Base-by-base conservation (phyloP, 2,888 invertebrate genomes). In the Serripes groenlandicus region DNA sequence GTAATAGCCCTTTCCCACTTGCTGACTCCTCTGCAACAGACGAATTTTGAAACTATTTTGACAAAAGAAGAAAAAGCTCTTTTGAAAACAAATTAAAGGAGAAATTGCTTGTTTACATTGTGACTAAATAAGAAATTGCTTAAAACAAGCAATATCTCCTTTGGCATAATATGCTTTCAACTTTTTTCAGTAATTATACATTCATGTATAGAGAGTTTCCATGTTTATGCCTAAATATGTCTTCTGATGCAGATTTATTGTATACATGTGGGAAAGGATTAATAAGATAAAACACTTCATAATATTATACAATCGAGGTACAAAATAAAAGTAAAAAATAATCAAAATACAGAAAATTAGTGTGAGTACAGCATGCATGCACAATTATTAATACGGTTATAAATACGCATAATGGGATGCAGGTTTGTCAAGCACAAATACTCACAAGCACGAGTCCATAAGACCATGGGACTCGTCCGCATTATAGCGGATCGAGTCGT, bases 371-470 rank as follows among this genome's bases (percentile, higher is more conserved):
- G 66, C 66, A 72, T 54, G 72, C 60, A 73, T 60, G 42, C 42
- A 37, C 60, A 60, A 26, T n/a, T n/a, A 42, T 73, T 73, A 73
- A 37, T 58, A 30, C 26, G 28, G 42, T 71, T 77, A 58, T 56
- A n/a, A n/a, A n/a, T n/a, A 66, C 23, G 42, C 66, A 42, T n/a
- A n/a, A n/a, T 23, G 23, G 66, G 66, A 42, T 66, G 66, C 66
- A 68, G 66, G 66, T 23, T 42, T n/a, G n/a, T 66, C 66, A 66
- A 35, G 66, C 42, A n/a, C 74, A 77, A 77, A 89, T 91, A 93
- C 93, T 93, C 89, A 93, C 93, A 93, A 83, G 86, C 92, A 93
- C 7, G 93, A 93, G 85, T 93, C 93, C 79, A 93, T 88, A 42
- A 93, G 93, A 81, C 92, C 91, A 86, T 91, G 90, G 64, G 92